Base-by-base conservation (phyloP, 92 coral and sea anemone genomes). In the Porites rus region DNA sequence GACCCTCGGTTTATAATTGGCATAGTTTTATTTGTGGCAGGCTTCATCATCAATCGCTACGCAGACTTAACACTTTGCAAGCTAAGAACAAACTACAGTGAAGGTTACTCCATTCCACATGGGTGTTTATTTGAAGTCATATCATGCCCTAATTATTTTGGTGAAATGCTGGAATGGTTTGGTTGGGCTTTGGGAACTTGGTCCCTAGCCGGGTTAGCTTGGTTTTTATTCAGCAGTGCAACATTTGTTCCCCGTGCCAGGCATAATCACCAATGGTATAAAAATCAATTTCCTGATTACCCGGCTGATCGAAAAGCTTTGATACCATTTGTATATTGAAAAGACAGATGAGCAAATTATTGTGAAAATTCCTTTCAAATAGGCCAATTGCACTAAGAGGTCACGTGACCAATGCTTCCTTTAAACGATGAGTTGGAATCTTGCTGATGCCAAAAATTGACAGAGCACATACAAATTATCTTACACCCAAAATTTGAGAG, bases 81-180 rank as follows among this genome's bases (percentile, higher is more conserved):
- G 56, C 88, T 92, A 16, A 85, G 92, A 63, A 67, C 85, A 38
- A 59, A 24, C 18, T 69, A 28, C 79, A 88, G 67, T 13, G 14
- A 21, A 5, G 91, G 76, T 0, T 91, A 88, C 73, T 76, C 76
- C 24, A 51, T 91, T 17, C 94, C 94, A 7, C 51, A 84, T 21
- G 92, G 92, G 7, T 69, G 85, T 56, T 76, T 88, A 7, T 88
- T 87, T 68, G 51, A 88, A 22, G 62, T 54, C 7, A 79, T 91
- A 13, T 83, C 94, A 51, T 88, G 89, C 21, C 94, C 94, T 19
- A 91, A 91, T 81, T 91, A 91, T 67, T 82, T 88, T 65, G 94
- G 94, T 11, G 94, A 91, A 80, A 84, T 91, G 88, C 31, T 91
- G 10, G 83, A 91, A 60, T 91, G 94, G 94, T 83, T 91, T 25